Conservation (phyloP, 2,797 vertebrate species). For the Scarus forsteni region DNA sequence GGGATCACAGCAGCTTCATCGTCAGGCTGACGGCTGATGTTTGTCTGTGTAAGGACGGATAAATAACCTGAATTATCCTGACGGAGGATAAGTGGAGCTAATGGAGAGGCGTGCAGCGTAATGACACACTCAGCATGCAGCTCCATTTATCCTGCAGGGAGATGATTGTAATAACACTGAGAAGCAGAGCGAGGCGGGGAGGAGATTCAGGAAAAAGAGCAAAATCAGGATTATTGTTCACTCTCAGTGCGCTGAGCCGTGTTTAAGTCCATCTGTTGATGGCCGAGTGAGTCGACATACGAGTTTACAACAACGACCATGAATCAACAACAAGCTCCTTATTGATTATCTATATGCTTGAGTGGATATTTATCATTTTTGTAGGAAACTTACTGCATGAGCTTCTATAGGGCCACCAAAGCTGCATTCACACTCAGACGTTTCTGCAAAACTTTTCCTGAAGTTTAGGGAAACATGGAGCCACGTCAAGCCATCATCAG, state of each 20-base stretch:
- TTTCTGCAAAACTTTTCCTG: too few species aligned
- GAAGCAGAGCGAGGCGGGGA: neutral
- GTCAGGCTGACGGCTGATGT: constrained; percentile 14
- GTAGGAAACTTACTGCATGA: too few species aligned
- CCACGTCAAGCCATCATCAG: too few species aligned
- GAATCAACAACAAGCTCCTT: too few species aligned
- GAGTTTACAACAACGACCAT: too few species aligned
- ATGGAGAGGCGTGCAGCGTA: constrained; percentile 40
- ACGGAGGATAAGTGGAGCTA: constrained; percentile 29
- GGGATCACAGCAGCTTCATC: constrained; percentile 28
- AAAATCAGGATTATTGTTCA: neutral
- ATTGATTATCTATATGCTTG: too few species aligned
- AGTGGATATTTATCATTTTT: too few species aligned
- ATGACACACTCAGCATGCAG: constrained; percentile 51
- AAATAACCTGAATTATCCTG: constrained; percentile 26
- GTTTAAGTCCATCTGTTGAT: too few species aligned
- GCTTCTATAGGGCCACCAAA: too few species aligned
- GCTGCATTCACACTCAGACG: too few species aligned
- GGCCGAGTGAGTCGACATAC: too few species aligned
- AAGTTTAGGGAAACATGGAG: too few species aligned
- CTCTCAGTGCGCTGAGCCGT: neutral
- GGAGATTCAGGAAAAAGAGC: neutral
- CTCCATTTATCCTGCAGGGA: constrained; percentile 40
- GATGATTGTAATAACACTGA: constrained; percentile 53
- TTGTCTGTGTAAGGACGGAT: constrained; percentile 15